A percentile compares a stretch with the other conserved stretches of the same genome.
phyloP scores from a whole-genome alignment of 1,140 invertebrate species.

The Drosophila tristis region DNA sequence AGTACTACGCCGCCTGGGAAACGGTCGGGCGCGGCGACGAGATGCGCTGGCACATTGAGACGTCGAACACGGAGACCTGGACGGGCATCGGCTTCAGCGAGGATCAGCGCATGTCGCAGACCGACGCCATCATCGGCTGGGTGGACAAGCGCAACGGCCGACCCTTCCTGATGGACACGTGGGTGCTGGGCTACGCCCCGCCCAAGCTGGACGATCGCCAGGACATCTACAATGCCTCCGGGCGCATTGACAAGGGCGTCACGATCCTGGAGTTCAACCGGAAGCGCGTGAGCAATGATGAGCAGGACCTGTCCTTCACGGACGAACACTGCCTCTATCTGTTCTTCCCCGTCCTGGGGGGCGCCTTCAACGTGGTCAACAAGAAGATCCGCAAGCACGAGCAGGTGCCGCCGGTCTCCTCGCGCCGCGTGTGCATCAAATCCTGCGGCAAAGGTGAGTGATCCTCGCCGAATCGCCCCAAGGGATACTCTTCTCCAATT shows the following conservation, averaged over 20 bases:
- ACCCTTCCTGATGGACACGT: constrained; percentile 94
- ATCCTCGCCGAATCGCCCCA: no score
- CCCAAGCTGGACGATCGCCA: constrained; percentile 91
- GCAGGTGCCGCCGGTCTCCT: constrained; percentile 90
- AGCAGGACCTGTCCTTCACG: constrained; percentile 93
- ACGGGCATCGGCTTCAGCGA: constrained; percentile 97
- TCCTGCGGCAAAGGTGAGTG: constrained; percentile 89
- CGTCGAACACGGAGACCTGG: constrained; percentile 93
- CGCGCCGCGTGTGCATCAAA: constrained; percentile 92
- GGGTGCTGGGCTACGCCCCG: constrained; percentile 91
- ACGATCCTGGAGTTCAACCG: constrained; percentile 92
- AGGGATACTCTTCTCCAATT: not conserved
- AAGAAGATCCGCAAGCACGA: constrained; percentile 95
- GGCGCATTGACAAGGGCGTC: constrained; percentile 90
- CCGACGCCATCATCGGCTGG: constrained; percentile 91
- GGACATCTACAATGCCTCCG: constrained; percentile 90
- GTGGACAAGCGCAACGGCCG: constrained; percentile 90
- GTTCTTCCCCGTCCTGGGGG: constrained; percentile 94
- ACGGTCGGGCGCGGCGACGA: constrained; percentile 90
- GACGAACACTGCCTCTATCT: constrained; percentile 93
- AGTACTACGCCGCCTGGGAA: constrained; percentile 94
- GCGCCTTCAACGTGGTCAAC: constrained; percentile 91
- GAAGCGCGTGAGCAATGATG: constrained; percentile 91
- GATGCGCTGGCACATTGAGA: constrained; percentile 94
- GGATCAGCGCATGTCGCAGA: constrained; percentile 90